Conservation (phyloP, 1,140 invertebrate species). For the Polypedilum vanderplanki region DNA sequence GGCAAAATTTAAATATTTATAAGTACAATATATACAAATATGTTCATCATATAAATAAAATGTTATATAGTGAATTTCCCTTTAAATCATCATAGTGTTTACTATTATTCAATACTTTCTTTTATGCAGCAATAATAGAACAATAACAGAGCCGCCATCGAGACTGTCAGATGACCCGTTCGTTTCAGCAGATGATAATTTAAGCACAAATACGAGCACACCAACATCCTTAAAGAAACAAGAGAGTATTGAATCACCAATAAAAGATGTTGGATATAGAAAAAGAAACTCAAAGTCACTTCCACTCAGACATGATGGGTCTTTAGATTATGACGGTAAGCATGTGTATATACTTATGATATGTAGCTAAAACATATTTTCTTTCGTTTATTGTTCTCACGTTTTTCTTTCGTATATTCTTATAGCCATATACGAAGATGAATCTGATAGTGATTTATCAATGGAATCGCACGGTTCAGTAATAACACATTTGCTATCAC, state of each 20-base stretch:
- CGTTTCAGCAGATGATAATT: neutral
- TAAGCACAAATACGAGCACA: slow-evolving; percentile 9
- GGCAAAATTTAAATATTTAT: no score
- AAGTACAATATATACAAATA: no score
- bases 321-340: slow-evolving; percentile 62
- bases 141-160: neutral
- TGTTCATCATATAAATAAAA: no score
- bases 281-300: slow-evolving; percentile 36
- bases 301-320: slow-evolving; percentile 52
- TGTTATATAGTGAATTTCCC: no score
- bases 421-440: slow-evolving; percentile 79
- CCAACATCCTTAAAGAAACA: slow-evolving; percentile 20
- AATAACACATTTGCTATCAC: slow-evolving; percentile 87
- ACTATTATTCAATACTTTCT: neutral
- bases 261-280: slow-evolving; percentile 17
- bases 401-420: slow-evolving; percentile 37
- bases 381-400: neutral
- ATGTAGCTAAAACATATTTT: slow-evolving; percentile 30
- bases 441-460: slow-evolving; percentile 75
- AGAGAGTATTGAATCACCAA: slow-evolving; percentile 16
- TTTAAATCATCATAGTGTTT: neutral
- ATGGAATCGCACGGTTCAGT: slow-evolving; percentile 93
- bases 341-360: no score
- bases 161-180: neutral
- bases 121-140: slow-evolving; percentile 30